A percentile compares a stretch with the other conserved stretches of the same genome.
These are phyloP conservation scores for Tinea semifulvella DNA, from an alignment of 2,888 invertebrate species.

Conservation along the genomic window DNA sequence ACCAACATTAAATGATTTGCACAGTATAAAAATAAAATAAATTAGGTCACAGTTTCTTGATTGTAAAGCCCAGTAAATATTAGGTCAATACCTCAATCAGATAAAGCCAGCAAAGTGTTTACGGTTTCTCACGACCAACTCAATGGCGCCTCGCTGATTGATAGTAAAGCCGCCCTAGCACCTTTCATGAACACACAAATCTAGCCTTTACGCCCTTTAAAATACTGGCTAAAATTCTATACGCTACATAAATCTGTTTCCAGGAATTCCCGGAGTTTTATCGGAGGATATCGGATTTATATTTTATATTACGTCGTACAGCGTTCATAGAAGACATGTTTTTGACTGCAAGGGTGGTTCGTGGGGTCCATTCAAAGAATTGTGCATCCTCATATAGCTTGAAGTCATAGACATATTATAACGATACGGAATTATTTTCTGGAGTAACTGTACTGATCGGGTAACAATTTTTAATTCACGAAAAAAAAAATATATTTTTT, in stretches of 20 bases:
- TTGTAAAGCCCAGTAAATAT: too few species aligned
- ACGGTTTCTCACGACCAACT: conserved; percentile 65
- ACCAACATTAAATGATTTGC: too few species aligned
- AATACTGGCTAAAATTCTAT: neutral
- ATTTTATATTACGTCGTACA: neutral
- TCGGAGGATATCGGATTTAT: neutral
- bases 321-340: conserved; percentile 21
- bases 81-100: too few species aligned
- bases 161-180: conserved; percentile 56
- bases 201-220: neutral
- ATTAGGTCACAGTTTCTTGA: too few species aligned
- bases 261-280: too few species aligned
- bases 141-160: conserved; percentile 66
- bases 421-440: too few species aligned
- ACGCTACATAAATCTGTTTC: too few species aligned
- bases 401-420: too few species aligned
- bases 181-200: conserved; percentile 23
- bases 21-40: too few species aligned
- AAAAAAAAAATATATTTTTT: too few species aligned
- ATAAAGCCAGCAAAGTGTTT: conserved; percentile 65
- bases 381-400: conserved; percentile 63
- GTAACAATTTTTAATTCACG: too few species aligned
- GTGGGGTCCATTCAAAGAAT: conserved; percentile 55
- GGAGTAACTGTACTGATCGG: too few species aligned
- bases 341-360: conserved; percentile 16